Conservation (phyloP, 2,888 invertebrate genomes). For the Pyralis farinalis region DNA sequence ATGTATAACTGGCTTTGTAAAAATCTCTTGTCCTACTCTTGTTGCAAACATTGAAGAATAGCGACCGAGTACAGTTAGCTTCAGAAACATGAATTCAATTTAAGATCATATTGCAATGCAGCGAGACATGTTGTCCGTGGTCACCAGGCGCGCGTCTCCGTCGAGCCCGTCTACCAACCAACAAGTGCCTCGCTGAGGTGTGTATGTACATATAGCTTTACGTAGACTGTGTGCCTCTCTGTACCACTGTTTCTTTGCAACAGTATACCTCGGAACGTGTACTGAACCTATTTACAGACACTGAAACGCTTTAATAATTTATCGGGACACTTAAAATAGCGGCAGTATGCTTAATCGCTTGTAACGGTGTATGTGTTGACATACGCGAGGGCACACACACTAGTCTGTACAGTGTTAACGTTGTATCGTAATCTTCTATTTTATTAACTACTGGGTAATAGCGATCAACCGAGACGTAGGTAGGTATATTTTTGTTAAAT, state of each 20-base stretch:
- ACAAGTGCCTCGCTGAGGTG: slow-evolving; percentile 65
- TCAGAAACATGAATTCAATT: too few relatives aligned
- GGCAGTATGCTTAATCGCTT: slow-evolving; percentile 23
- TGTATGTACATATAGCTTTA: slow-evolving; percentile 65
- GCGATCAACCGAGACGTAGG: slow-evolving; percentile 48
- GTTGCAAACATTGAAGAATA: too few relatives aligned
- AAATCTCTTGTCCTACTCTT: too few relatives aligned
- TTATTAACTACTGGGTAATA: slow-evolving; percentile 44
- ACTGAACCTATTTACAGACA: slow-evolving; percentile 1
- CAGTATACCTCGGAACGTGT: slow-evolving; percentile 13
- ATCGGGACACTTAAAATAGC: slow-evolving; percentile 12
- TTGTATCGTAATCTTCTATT: slow-evolving; percentile 68
- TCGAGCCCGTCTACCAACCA: slow-evolving; percentile 9
- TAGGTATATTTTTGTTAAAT: slow-evolving; percentile 70
- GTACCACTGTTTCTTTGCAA: slow-evolving; percentile 32
- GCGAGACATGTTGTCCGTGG: too few relatives aligned
- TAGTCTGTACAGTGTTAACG: slow-evolving; percentile 67
- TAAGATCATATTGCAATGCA: too few relatives aligned
- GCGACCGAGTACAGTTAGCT: too few relatives aligned
- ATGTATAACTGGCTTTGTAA: too few relatives aligned
- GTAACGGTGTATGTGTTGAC: neutral
- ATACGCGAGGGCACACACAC: slow-evolving; percentile 32
- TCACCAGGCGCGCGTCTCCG: neutral
- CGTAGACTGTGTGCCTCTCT: slow-evolving; percentile 62
- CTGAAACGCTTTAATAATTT: slow-evolving; percentile 17